Evolutionary conservation across 2,888 invertebrate genomes (phyloP).

Genomic region (Pandemis corylana): DNA sequence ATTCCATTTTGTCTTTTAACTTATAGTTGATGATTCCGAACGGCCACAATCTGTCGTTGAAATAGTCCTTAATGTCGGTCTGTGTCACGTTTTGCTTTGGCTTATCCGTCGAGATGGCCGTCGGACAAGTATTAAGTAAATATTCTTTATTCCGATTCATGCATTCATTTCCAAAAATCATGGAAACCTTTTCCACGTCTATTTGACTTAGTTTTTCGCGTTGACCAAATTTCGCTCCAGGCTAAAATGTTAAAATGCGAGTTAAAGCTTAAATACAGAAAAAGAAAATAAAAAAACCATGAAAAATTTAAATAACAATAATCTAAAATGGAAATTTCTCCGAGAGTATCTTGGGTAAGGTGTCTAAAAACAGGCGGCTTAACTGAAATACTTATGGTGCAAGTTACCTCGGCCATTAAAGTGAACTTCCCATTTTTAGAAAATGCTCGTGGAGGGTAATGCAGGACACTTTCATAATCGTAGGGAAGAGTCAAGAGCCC

Average conservation of each 20-base stretch:
- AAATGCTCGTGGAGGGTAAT: slow-evolving; percentile 91
- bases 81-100: slow-evolving; percentile 44
- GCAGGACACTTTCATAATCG: slow-evolving; percentile 91
- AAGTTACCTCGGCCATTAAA: slow-evolving; percentile 86
- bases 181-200: slow-evolving; percentile 68
- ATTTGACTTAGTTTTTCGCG: slow-evolving; percentile 70
- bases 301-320: background rate
- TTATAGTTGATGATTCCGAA: slow-evolving; percentile 68
- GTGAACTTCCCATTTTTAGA: slow-evolving; percentile 89
- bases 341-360: no score
- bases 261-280: background rate
- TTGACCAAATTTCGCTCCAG: slow-evolving; percentile 68
- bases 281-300: background rate
- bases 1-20: slow-evolving; percentile 64
- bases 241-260: slow-evolving; percentile 46
- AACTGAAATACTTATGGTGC: background rate
- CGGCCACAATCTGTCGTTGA: slow-evolving; percentile 66
- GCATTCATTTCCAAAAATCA: slow-evolving; percentile 69
- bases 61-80: slow-evolving; percentile 64
- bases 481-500: slow-evolving; percentile 72
- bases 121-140: slow-evolving; percentile 71
- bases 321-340: no score
- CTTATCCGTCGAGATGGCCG: slow-evolving; percentile 56
- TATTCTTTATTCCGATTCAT: slow-evolving; percentile 69
- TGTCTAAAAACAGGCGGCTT: no score